Evolutionary conservation across 2,113 vertebrate genomes (phyloP).

Genomic region (Dromaius novaehollandiae): DNA sequence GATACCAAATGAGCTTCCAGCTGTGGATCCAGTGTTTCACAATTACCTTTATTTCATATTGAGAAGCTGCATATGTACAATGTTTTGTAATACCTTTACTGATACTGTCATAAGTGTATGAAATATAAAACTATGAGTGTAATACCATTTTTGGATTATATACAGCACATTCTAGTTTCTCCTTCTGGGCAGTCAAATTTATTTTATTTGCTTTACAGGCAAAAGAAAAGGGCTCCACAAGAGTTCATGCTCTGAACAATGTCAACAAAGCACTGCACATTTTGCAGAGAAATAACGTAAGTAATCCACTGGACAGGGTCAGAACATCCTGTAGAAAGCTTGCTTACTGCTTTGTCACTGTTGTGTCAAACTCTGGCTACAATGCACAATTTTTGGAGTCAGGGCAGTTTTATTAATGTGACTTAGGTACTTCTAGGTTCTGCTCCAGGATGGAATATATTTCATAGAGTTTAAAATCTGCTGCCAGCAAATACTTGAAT

Average conservation of each 20-base stretch:
- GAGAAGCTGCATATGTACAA: neutral
- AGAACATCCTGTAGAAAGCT: neutral
- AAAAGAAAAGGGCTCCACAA: slow-evolving; percentile 95
- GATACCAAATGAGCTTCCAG: neutral
- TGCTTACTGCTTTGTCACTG: neutral
- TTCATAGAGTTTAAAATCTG: neutral
- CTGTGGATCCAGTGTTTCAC: neutral
- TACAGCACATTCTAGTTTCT: neutral
- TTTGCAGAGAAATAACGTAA: slow-evolving; percentile 97
- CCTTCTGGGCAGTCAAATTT: slow-evolving; percentile 24
- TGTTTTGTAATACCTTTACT: neutral
- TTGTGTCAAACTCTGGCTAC: neutral
- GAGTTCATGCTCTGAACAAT: slow-evolving; percentile 98
- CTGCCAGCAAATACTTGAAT: neutral
- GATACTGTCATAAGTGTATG: neutral
- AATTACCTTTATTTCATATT: neutral
- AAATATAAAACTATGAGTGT: neutral
- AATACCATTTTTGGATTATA: neutral
- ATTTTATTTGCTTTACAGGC: slow-evolving; percentile 79
- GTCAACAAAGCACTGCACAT: slow-evolving; percentile 96
- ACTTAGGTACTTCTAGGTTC: neutral
- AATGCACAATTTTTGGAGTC: neutral
- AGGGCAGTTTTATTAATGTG: neutral
- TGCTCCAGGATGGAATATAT: neutral
- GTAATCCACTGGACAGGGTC: slow-evolving; percentile 57